Evolutionary conservation across 2,888 invertebrate species (phyloP).

Genomic region (Dichetophora obliterata): DNA sequence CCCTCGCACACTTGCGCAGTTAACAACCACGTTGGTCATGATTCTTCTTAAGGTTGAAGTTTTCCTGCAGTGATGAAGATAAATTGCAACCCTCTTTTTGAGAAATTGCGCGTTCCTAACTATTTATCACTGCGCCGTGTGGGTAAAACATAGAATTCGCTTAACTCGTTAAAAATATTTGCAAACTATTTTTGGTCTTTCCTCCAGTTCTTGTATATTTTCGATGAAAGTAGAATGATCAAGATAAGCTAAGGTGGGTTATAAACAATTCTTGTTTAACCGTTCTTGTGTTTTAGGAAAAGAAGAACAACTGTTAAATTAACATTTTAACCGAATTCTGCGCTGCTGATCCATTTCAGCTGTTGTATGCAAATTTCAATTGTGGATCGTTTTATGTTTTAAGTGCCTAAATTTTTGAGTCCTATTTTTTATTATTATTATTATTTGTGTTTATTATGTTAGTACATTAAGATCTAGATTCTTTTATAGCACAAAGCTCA

Average conservation of each 20-base stretch:
- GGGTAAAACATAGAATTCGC: background rate
- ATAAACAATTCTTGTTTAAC: background rate
- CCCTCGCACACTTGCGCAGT: constrained; percentile 2
- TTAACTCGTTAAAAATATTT: constrained; percentile 38
- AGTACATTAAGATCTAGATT: no score
- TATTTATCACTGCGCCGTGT: constrained; percentile 33
- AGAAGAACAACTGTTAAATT: background rate
- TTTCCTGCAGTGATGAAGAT: constrained; percentile 41
- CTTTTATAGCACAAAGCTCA: no score
- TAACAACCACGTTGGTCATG: background rate
- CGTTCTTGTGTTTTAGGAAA: background rate
- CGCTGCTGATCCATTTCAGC: constrained; percentile 19
- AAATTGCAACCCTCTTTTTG: constrained; percentile 47
- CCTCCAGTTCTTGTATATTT: background rate
- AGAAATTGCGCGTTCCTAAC: constrained; percentile 45
- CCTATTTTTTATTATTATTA: no score
- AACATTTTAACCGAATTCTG: constrained; percentile 23
- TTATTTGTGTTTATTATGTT: no score
- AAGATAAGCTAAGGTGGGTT: background rate
- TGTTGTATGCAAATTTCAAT: constrained; percentile 6
- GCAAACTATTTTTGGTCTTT: background rate
- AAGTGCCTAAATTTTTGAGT: no score
- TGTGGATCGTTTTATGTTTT: background rate
- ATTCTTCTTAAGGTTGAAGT: constrained; percentile 1
- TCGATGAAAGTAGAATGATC: background rate